Percentiles rank a stretch among this genome's conserved stretches.
These are phyloP conservation scores for Nibea albiflora DNA, from an alignment of 2,113 vertebrate genomes.

Conservation along the genomic window DNA sequence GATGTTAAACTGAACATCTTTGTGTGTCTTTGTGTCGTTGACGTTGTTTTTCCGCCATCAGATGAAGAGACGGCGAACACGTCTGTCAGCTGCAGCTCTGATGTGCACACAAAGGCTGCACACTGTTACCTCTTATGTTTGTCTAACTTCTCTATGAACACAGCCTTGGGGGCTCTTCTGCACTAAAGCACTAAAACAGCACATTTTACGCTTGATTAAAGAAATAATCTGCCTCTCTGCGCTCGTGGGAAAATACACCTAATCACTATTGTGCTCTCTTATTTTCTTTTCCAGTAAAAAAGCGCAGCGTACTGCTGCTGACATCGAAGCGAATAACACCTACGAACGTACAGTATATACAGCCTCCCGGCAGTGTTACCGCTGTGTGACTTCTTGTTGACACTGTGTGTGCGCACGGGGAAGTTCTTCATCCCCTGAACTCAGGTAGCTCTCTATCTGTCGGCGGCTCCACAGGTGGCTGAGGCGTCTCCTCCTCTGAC, in stretches of 20 bases:
- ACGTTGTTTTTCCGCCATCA: too few relatives aligned
- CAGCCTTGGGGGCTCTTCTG: neutral
- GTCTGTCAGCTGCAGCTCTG: too few relatives aligned
- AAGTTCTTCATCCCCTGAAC: neutral
- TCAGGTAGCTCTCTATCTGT: neutral
- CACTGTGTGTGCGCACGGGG: neutral
- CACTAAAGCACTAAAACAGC: neutral
- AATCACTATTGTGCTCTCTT: neutral
- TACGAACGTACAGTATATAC: neutral
- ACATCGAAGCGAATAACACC: neutral
- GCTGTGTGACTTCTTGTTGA: neutral
- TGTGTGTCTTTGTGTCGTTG: too few relatives aligned
- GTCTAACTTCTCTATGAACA: neutral
- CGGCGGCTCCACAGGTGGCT: neutral
- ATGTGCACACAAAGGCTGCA: neutral
- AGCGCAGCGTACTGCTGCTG: neutral
- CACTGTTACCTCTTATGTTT: neutral
- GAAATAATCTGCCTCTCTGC: neutral
- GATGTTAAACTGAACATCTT: too few relatives aligned
- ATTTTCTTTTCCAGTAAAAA: neutral
- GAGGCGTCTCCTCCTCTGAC: neutral
- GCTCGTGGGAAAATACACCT: constrained; percentile 3
- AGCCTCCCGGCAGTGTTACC: constrained; percentile 4
- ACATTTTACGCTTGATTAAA: neutral
- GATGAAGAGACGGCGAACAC: too few relatives aligned